Base-by-base conservation (phyloP, 2,113 vertebrate genomes). In the Collichthys lucidus region DNA sequence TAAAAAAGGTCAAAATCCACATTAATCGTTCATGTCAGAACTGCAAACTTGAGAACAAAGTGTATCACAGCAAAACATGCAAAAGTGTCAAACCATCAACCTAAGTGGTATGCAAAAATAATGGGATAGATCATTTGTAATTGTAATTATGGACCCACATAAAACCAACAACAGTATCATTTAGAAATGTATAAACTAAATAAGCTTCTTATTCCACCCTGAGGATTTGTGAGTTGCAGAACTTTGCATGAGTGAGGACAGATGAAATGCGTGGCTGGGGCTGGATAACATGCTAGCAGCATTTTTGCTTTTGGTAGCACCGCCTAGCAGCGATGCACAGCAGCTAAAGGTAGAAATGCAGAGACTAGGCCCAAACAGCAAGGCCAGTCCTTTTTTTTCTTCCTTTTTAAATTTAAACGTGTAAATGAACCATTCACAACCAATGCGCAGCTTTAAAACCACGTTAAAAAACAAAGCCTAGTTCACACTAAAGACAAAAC, bases 241-340 rank as follows among this genome's bases (percentile, higher is more conserved):
- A 66, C 40, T 82, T 40, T 42, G 71, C 50, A 85, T 70, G 65
- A 42, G 20, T 76, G 59, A 57, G 50, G 24, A 19, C 14, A 61
- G 73, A 83, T 81, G 42, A 89, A 86, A 89, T 90, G 87, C 88
- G 85, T 90, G 81, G 83, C 83, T 83, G 79, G 12, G 70, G 26
- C 44, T 78, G 75, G 55, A 82, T 77, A 77, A 76, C 86, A 84
- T 88, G 92, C 67, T 91, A 89, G 86, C 89, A 89, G 86, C 89
- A 76, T 81, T 56, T 46, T 40, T 81, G 88, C 80, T 88, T 70
- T 67, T 88, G 73, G 12, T 88, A 88, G 89, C 86, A 86, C 77
- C 87, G 68, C 66, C 83, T 82, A 88, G 84, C 86, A 80, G 69
- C 80, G 31, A 24, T 47, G 77, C 74, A 56, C 84, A 89, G 86